Percentiles rank a stretch among this genome's conserved stretches.
Evolutionary conservation across 2,113 vertebrate species (phyloP).

Genomic region (Numida meleagris): DNA sequence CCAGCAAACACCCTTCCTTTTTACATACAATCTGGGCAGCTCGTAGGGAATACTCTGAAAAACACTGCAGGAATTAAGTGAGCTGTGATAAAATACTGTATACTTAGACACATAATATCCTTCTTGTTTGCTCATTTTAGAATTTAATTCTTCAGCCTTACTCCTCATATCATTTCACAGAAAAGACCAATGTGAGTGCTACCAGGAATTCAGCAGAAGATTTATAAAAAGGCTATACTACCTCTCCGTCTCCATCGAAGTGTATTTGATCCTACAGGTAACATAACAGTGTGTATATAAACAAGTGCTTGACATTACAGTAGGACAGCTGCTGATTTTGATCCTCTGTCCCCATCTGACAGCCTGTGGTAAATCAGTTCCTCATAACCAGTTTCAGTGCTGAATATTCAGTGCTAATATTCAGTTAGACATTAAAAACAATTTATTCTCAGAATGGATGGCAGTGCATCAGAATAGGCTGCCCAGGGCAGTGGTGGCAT

Average conservation of each 20-base stretch:
- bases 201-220: neutral
- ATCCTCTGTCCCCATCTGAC: neutral
- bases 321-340: neutral
- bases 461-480: too few relatives aligned
- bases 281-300: neutral
- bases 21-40: neutral
- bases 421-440: too few relatives aligned
- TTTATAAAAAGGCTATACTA: neutral
- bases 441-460: too few relatives aligned
- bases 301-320: neutral
- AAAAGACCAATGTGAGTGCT: neutral
- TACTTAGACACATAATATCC: neutral
- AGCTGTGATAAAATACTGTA: neutral
- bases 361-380: neutral
- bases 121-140: neutral
- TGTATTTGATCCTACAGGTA: neutral
- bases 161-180: neutral
- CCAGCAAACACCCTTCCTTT: neutral
- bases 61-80: neutral
- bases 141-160: neutral
- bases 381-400: neutral
- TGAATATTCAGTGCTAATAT: neutral
- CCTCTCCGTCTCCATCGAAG: neutral
- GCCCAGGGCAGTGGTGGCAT: too few relatives aligned
- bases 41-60: neutral